Base-by-base conservation (phyloP, 1,140 invertebrate genomes). In the Orius insidiosus region DNA sequence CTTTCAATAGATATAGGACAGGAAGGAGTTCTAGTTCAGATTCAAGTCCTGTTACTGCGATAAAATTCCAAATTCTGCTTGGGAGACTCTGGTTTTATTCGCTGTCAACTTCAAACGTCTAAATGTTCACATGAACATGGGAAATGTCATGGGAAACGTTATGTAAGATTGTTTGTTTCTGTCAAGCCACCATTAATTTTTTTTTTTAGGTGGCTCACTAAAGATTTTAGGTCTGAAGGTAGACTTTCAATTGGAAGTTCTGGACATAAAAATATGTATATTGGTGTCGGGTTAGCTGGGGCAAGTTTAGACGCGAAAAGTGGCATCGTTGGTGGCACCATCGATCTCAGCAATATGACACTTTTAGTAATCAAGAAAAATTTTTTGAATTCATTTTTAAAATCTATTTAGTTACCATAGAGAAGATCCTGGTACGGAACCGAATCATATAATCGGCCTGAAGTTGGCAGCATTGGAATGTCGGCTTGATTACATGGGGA, bases 121-220 rank as follows among this genome's bases (percentile, higher is more conserved):
- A 15, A 93, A 95, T 63, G 84, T 97, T 11, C 87, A 94, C 56
- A 95, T 97, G 84, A 96, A 96, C 63, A 98, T 98, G 87, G 89
- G 90, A 13, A 97, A 96, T 60, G 90, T 96, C 1, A 96, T 96
- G 86, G 93, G 93, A 14, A 95, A 95, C 60, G 90, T 94, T 31
- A 77, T 76, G 73, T 83, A 46, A 53, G 52, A 50, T n/a, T n/a
- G 2, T 1, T n/a, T 30, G 6, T 3, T 33, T n/a, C n/a, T 33
- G 32, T 7, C 7, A 7, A n/a, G n/a, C n/a, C n/a, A n/a, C 3
- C 24, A 30, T n/a, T 31, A 13, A 15, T 47, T 35, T 8, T 47
- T 6, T 11, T 46, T 46, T 60, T 18, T 55, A 84, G 79, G 36
- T 95, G 89, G 89, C 72, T 87, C 58, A 90, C 85, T 1, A 82